Base-by-base conservation (phyloP, 2,888 invertebrate species). In the Cynaeus angustus region DNA sequence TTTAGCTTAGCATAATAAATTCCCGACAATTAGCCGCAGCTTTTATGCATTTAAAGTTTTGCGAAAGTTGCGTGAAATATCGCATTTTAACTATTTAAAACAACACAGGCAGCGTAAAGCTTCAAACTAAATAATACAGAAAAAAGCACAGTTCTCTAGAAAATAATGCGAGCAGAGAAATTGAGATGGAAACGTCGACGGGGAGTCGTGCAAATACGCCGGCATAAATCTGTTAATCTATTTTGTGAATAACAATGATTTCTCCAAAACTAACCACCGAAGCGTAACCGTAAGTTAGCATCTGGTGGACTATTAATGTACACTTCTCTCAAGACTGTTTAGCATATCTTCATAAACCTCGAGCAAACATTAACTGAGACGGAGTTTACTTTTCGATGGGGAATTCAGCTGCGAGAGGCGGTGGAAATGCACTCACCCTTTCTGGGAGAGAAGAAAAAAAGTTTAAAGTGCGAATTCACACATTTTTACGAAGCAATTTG, bases 341-440 rank as follows among this genome's bases (percentile, higher is more conserved):
- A 75, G 74, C 76, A 74, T 76, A 75, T 66, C 73, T 75, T 76
- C 75, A 75, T 75, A 76, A 76, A 75, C 75, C 73, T 71, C 53
- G 52, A 61, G 75, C 74, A 76, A 75, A 76, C 74, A 76, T 74
- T 75, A 74, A 69, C 72, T 68, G 71, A 73, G 72, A 70, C 70
- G 46, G 64, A 58, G 75, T 76, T 74, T 74, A 76, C 73, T 72
- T 74, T 75, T 71, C 64, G 48, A 28, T 30, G 6, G 59, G 46
- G 67, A 67, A 52, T 59, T 45, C 13, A 30, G 16, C 26, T 13
- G 38, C 14, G 8, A 45, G 37, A 16, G 43, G 53, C 12, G 16
- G 52, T 33, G 10, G 13, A 41, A 9, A 28, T 14, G 14, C 0
- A 30, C 21, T 33, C 45, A 59, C 30, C 59, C 59, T 45, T 46